phyloP scores from a whole-genome alignment of 2,113 vertebrate genomes.

The Hippocampus comes region DNA sequence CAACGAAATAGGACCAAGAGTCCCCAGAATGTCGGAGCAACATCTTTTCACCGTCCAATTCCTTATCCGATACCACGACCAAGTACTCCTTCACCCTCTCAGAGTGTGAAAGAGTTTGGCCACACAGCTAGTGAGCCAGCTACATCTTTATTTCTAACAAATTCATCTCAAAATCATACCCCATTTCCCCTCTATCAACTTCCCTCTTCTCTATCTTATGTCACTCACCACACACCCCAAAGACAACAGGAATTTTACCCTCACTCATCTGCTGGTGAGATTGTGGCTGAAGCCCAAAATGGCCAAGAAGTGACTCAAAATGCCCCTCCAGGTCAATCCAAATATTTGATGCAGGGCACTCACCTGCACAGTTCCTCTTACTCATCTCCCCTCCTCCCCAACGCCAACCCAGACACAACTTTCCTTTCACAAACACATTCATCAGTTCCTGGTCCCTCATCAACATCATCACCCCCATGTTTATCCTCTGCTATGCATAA shows the following conservation, averaged over 20 bases:
- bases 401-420: slow-evolving; percentile 56
- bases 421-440: slow-evolving; percentile 45
- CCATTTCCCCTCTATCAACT: slow-evolving; percentile 38
- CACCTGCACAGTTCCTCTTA: slow-evolving; percentile 58
- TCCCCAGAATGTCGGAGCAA: slow-evolving; percentile 34
- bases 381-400: slow-evolving; percentile 61
- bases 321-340: slow-evolving; percentile 39
- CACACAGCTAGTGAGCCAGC: slow-evolving; percentile 56
- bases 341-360: slow-evolving; percentile 62
- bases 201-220: slow-evolving; percentile 32
- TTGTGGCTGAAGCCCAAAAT: slow-evolving; percentile 33
- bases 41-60: slow-evolving; percentile 34
- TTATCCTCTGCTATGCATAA: slow-evolving; percentile 65
- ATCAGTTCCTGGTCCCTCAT: slow-evolving; percentile 10
- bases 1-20: slow-evolving; percentile 52
- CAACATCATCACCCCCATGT: slow-evolving; percentile 48
- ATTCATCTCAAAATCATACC: slow-evolving; percentile 58
- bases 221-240: slow-evolving; percentile 24
- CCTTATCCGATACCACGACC: slow-evolving; percentile 30
- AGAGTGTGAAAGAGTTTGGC: slow-evolving; percentile 53
- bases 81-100: slow-evolving; percentile 30
- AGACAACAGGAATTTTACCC: slow-evolving; percentile 26
- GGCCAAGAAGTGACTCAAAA: slow-evolving; percentile 20
- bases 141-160: slow-evolving; percentile 57
- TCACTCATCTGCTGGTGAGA: slow-evolving; percentile 33